Conservation (phyloP, 2,888 invertebrate genomes). For the Lagria hirta region DNA sequence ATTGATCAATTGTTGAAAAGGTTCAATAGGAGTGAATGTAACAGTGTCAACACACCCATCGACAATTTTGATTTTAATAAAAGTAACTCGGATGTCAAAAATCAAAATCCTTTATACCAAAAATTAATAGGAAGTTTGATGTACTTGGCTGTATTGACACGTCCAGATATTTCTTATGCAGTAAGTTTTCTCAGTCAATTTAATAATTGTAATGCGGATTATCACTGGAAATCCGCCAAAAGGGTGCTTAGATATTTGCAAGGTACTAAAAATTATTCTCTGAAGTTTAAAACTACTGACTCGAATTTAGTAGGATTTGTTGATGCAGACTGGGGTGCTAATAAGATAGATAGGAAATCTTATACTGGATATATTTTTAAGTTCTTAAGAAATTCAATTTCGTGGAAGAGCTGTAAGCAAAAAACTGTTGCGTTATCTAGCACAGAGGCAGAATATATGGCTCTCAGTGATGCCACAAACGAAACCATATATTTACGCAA, state of each 20-base stretch:
- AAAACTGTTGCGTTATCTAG: slow-evolving; percentile 31
- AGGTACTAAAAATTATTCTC: slow-evolving; percentile 27
- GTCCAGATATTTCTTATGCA: slow-evolving; percentile 32
- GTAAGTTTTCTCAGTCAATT: slow-evolving; percentile 33
- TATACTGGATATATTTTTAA: slow-evolving; percentile 32
- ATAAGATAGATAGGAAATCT: slow-evolving; percentile 27
- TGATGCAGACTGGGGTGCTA: slow-evolving; percentile 37
- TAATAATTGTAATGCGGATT: slow-evolving; percentile 24
- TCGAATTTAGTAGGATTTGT: slow-evolving; percentile 30
- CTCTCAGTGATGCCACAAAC: slow-evolving; percentile 27
- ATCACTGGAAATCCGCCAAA: slow-evolving; percentile 38
- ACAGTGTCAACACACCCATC: no score
- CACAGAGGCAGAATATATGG: slow-evolving; percentile 33
- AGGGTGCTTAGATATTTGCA: slow-evolving; percentile 39
- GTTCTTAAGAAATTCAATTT: slow-evolving; percentile 18
- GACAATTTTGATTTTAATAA: no score
- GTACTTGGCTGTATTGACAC: slow-evolving; percentile 27
- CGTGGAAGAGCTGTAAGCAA: slow-evolving; percentile 33
- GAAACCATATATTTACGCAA: slow-evolving; percentile 26
- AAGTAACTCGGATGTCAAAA: no score
- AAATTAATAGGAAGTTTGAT: slow-evolving; percentile 28
- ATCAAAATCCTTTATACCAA: slow-evolving; percentile 25
- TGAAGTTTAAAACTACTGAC: slow-evolving; percentile 27
- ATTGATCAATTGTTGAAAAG: no score
- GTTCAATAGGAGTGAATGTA: no score